Evolutionary conservation across 2,888 invertebrate species (phyloP), one percentile per base, ranked within the genome.

Genomic region (Trypoxylon attenuatum): DNA sequence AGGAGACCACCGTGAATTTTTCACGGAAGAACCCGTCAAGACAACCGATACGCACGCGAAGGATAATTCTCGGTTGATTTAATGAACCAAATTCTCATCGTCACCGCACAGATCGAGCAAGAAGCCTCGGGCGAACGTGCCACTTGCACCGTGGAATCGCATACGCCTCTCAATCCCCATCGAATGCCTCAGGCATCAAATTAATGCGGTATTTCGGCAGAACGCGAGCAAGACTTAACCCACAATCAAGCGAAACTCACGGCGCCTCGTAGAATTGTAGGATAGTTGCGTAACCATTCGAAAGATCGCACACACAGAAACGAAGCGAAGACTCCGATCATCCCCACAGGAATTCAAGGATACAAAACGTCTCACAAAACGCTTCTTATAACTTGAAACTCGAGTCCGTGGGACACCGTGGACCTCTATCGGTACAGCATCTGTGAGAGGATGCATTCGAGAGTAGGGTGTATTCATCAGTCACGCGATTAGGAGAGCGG

Each of bases 1-100:
- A n/a, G n/a, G 54, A 16, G 73, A 70, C 73, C 74, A 75, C 70
- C 70, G 43, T 19, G 60, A 27, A 33, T 39, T 39, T 42, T 70
- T 63, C 59, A n/a, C n/a, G n/a, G n/a, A 41, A 5, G 70, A 65
- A 73, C 13, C 21, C n/a, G n/a, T n/a, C n/a, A n/a, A n/a, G n/a
- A n/a, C n/a, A n/a, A n/a, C n/a, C n/a, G n/a, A n/a, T n/a, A n/a
- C n/a, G 73, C 57, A 18, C 19, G 29, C 19, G 38, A 41, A 22
- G n/a, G 50, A 41, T 52, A 57, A 62, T 63, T 73, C 69, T 58
- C 25, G 23, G 52, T 15, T 29, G 61, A 57, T 54, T 54, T 57
- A 66, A 52, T 46, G 69, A 51, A 42, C 25, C 62, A 39, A 45
- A 21, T 55, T 52, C 49, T 61, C 62, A 67, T 45, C 27, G 56